Evolutionary conservation across 37 sponge, comb jelly and placozoan species (phyloP).

Genomic region (Tethya wilhelma): DNA sequence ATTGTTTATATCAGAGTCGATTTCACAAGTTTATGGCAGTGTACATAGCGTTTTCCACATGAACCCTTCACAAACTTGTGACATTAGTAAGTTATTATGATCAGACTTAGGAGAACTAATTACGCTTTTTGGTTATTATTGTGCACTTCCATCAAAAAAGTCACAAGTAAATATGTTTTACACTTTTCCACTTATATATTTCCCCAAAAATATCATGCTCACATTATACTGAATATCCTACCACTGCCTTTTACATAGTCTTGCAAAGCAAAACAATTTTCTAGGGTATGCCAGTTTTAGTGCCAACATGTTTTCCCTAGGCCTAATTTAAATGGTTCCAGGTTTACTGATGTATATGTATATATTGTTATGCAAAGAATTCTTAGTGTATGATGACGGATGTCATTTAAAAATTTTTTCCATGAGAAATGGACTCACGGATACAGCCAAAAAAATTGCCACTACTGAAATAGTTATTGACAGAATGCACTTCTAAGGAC

Average conservation of each 20-base stretch:
- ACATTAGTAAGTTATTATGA: constrained; percentile 5
- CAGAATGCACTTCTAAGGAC: constrained; percentile 55
- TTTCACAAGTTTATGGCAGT: constrained; percentile 25
- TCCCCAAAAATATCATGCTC: too few relatives aligned
- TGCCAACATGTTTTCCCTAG: too few relatives aligned
- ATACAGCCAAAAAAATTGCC: constrained; percentile 5
- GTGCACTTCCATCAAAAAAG: too few relatives aligned
- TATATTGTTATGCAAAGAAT: not conserved
- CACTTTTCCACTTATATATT: too few relatives aligned
- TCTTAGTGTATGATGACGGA: constrained; percentile 48
- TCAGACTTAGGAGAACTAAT: too few relatives aligned
- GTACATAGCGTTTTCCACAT: constrained; percentile 5
- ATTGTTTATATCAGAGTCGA: constrained; percentile 19
- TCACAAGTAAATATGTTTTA: too few relatives aligned
- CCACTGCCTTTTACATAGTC: too few relatives aligned
- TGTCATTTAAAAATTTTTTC: constrained; percentile 38
- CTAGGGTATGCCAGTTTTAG: too few relatives aligned
- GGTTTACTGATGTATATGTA: not conserved
- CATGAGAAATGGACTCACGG: not conserved
- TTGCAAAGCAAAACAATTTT: too few relatives aligned
- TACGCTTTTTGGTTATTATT: too few relatives aligned
- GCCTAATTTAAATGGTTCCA: too few relatives aligned
- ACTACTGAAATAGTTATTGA: constrained; percentile 25
- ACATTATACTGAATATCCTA: too few relatives aligned
- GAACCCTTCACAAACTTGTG: not conserved